Evolutionary conservation across 2,113 vertebrate genomes (phyloP).

Genomic region (Hemiscyllium ocellatum): DNA sequence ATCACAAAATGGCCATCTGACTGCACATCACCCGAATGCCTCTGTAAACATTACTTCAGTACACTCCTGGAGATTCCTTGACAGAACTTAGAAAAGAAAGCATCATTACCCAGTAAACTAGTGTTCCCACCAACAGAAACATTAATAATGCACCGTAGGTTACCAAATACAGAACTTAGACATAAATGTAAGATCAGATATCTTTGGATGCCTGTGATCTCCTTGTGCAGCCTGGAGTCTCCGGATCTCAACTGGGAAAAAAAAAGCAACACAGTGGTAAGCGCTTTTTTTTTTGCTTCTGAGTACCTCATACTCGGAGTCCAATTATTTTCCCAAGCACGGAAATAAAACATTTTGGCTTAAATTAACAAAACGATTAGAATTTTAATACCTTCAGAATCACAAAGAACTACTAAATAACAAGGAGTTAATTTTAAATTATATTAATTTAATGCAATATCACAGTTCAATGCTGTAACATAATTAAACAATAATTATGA

Average conservation of each 20-base stretch:
- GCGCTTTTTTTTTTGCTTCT: background rate
- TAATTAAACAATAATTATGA: background rate
- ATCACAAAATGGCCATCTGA: background rate
- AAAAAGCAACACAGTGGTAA: background rate
- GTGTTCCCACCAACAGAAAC: background rate
- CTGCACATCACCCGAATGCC: background rate
- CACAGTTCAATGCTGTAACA: background rate
- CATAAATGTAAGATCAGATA: background rate
- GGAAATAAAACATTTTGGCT: background rate
- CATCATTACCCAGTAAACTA: background rate
- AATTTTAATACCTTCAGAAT: background rate
- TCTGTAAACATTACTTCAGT: background rate
- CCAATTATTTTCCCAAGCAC: background rate
- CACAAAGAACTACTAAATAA: background rate
- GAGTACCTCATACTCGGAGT: background rate
- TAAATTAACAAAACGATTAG: background rate
- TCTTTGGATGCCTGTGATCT: background rate
- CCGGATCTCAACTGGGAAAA: background rate
- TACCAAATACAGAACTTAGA: background rate
- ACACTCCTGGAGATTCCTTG: background rate
- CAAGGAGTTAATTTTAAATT: background rate
- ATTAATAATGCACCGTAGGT: background rate
- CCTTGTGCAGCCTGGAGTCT: background rate
- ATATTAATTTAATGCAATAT: constrained; percentile 1
- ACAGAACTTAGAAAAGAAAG: background rate